A percentile compares a stretch with the other conserved stretches of the same genome.
phyloP scores from a whole-genome alignment of 2,113 vertebrate genomes.

The Corythoichthys haematopterus region DNA sequence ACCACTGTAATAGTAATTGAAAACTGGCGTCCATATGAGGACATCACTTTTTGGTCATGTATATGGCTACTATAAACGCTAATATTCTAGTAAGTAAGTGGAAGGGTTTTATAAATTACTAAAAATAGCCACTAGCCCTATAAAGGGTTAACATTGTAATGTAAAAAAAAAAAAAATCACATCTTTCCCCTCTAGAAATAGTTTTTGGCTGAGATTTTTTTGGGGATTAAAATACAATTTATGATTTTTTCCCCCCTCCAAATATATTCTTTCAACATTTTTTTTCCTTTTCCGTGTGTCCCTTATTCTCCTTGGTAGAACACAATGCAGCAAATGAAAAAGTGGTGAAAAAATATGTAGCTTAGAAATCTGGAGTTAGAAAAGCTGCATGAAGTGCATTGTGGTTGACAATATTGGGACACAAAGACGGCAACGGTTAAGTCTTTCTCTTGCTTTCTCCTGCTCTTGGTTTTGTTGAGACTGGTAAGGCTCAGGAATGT shows the following conservation, averaged over 20 bases:
- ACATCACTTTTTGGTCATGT: too few relatives aligned
- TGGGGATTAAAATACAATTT: too few relatives aligned
- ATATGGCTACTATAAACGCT: too few relatives aligned
- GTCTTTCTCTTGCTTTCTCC: neutral
- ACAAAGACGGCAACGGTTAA: slow-evolving; percentile 14
- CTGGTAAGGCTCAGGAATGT: slow-evolving; percentile 14
- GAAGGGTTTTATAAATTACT: too few relatives aligned
- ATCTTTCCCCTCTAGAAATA: too few relatives aligned
- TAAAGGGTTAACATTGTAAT: neutral
- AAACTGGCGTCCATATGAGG: too few relatives aligned
- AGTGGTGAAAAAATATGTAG: slow-evolving; percentile 1
- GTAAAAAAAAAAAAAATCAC: too few relatives aligned
- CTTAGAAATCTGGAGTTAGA: neutral
- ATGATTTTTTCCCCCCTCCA: neutral
- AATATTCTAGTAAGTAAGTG: too few relatives aligned
- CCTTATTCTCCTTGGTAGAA: neutral
- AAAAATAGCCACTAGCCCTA: too few relatives aligned
- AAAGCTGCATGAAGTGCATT: slow-evolving; percentile 56
- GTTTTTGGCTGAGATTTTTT: too few relatives aligned
- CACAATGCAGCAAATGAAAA: neutral
- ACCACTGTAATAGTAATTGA: too few relatives aligned
- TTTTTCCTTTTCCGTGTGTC: neutral
- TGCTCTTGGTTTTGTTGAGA: neutral
- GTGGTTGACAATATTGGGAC: slow-evolving; percentile 36
- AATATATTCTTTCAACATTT: neutral